phyloP scores from a whole-genome alignment of 2,888 invertebrate genomes.

The Pharmacophagus antenor region DNA sequence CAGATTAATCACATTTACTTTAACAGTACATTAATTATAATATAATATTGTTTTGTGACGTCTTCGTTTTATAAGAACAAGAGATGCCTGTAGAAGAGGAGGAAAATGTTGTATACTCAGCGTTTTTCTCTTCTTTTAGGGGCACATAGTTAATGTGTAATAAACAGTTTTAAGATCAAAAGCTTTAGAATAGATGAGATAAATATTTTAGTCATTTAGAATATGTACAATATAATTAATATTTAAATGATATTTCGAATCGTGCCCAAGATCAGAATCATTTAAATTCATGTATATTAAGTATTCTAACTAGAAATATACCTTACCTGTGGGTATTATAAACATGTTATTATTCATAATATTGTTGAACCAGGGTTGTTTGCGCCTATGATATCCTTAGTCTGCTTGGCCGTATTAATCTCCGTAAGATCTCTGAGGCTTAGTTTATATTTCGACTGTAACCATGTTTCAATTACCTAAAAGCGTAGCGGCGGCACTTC shows the following conservation, averaged over 20 bases:
- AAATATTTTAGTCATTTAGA: too few species aligned
- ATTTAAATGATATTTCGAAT: too few species aligned
- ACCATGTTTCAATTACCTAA: slow-evolving; percentile 47
- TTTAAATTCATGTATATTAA: neutral
- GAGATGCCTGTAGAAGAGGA: too few species aligned
- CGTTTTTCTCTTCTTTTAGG: too few species aligned
- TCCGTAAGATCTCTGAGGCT: neutral
- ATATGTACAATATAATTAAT: too few species aligned
- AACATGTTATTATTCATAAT: too few species aligned
- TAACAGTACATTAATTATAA: neutral
- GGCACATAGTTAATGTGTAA: too few species aligned
- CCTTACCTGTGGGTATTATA: neutral
- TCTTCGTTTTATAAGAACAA: neutral
- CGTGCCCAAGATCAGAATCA: too few species aligned
- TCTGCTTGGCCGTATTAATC: neutral
- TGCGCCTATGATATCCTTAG: neutral
- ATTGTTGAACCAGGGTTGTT: neutral
- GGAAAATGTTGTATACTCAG: too few species aligned
- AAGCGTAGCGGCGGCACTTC: slow-evolving; percentile 60
- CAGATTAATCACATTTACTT: neutral
- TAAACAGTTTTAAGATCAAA: too few species aligned
- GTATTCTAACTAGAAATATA: neutral
- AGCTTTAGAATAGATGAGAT: too few species aligned
- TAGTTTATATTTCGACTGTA: slow-evolving; percentile 21
- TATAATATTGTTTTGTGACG: neutral